Conservation (phyloP, 2,113 vertebrate species). For the Nycticebus coucang region DNA sequence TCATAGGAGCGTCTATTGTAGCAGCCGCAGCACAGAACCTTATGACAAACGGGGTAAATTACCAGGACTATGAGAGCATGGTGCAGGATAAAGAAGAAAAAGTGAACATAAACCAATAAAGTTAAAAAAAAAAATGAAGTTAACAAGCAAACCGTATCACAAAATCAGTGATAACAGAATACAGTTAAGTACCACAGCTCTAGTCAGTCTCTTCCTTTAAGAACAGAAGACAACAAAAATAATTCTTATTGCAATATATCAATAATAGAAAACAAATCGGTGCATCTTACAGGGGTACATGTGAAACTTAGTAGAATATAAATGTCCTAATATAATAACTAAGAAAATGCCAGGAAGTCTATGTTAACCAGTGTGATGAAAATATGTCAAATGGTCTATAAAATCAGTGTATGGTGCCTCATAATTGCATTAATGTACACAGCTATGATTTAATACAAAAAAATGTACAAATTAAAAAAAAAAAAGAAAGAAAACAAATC, state of each 20-base stretch:
- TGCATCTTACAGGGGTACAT: too few relatives aligned
- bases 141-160: constrained; percentile 20
- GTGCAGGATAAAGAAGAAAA: background rate
- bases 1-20: background rate
- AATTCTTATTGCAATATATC: constrained; percentile 51
- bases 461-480: too few relatives aligned
- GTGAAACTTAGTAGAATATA: too few relatives aligned
- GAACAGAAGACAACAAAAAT: constrained; percentile 76
- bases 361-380: too few relatives aligned
- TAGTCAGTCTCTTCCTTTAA: constrained; percentile 38
- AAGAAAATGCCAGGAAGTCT: too few relatives aligned
- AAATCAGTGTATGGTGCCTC: too few relatives aligned
- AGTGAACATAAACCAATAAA: constrained; percentile 16
- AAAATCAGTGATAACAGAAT: constrained; percentile 66
- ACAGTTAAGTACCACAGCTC: constrained; percentile 4
- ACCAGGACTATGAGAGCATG: fast-evolving
- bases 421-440: too few relatives aligned
- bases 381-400: too few relatives aligned
- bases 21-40: background rate
- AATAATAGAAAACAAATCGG: constrained; percentile 70
- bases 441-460: too few relatives aligned
- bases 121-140: constrained; percentile 39
- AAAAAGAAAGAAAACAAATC: constrained; percentile 57
- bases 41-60: background rate
- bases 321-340: too few relatives aligned